Percentiles rank a stretch among this genome's conserved stretches.
These are phyloP conservation scores for Heloderma charlesbogerti DNA, from an alignment of 2,113 vertebrate species.

Conservation along the genomic window DNA sequence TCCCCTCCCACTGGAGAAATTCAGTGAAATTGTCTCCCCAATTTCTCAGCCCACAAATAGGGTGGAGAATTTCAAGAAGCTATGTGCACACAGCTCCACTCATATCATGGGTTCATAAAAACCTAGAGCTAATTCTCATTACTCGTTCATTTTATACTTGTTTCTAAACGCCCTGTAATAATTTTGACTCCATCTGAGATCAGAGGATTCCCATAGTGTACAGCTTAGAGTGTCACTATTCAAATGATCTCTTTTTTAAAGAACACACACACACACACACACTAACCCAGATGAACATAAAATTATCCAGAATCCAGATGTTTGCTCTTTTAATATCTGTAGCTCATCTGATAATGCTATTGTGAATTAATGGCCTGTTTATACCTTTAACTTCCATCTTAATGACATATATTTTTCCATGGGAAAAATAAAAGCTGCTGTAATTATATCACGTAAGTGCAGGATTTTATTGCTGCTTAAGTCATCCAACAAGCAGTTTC, in stretches of 20 bases:
- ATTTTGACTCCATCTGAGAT: not conserved
- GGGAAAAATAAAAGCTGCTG: constrained; percentile 71
- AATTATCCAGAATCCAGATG: constrained; percentile 8
- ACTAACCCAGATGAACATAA: constrained; percentile 33
- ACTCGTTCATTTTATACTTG: not conserved
- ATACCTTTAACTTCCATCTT: constrained; percentile 71
- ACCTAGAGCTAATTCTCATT: not conserved
- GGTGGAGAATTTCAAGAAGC: no score
- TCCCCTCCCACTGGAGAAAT: no score
- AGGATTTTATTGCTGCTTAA: constrained; percentile 68
- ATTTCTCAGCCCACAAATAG: no score
- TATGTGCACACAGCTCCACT: no score
- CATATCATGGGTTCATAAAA: not conserved
- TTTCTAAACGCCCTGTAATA: not conserved
- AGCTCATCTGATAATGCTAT: constrained; percentile 73
- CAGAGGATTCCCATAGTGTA: not conserved
- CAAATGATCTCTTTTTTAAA: not conserved
- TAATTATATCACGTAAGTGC: constrained; percentile 72
- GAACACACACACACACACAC: not conserved
- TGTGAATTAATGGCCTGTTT: constrained; percentile 77
- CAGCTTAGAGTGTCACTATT: not conserved
- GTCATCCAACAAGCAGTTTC: constrained; percentile 72
- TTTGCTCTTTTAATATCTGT: constrained; percentile 71
- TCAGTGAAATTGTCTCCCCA: no score
- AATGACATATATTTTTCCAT: constrained; percentile 62